These are phyloP conservation scores for Chiridota heheva DNA, from an alignment of 35 echinoderm and acorn worm species.

Conservation along the genomic window DNA sequence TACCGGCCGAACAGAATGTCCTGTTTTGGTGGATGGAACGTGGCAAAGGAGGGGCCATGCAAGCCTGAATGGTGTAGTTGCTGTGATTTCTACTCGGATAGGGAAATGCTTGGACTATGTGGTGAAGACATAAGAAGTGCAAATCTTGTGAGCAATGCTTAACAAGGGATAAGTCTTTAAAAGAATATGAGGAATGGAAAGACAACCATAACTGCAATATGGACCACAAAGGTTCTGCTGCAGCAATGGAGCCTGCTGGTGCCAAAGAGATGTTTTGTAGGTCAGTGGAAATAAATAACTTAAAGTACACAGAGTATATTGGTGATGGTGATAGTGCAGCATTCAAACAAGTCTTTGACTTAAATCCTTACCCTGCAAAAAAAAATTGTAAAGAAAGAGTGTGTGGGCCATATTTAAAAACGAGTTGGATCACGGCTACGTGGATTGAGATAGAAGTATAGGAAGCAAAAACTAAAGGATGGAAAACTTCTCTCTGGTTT, in stretches of 20 bases:
- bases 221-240: conserved; percentile 14
- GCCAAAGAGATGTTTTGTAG: conserved; percentile 18
- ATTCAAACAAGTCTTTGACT: conserved; percentile 14
- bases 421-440: not conserved
- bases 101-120: not conserved
- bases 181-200: not conserved
- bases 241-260: conserved; percentile 20
- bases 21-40: too few species aligned
- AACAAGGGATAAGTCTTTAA: not conserved
- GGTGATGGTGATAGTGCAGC: conserved; percentile 28
- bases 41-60: too few species aligned
- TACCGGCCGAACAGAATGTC: too few species aligned
- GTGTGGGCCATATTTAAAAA: conserved; percentile 10
- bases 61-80: not conserved
- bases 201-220: conserved; percentile 1
- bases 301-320: conserved; percentile 35
- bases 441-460: not conserved
- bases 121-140: not conserved
- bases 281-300: not conserved
- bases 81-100: not conserved
- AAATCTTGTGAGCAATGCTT: not conserved
- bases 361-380: not conserved
- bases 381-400: not conserved
- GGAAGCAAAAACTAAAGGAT: too few species aligned
- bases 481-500: too few species aligned